Percentiles rank a stretch among this genome's conserved stretches.
phyloP scores from a whole-genome alignment of 92 coral and sea anemone genomes.

The Nematostella vectensis region DNA sequence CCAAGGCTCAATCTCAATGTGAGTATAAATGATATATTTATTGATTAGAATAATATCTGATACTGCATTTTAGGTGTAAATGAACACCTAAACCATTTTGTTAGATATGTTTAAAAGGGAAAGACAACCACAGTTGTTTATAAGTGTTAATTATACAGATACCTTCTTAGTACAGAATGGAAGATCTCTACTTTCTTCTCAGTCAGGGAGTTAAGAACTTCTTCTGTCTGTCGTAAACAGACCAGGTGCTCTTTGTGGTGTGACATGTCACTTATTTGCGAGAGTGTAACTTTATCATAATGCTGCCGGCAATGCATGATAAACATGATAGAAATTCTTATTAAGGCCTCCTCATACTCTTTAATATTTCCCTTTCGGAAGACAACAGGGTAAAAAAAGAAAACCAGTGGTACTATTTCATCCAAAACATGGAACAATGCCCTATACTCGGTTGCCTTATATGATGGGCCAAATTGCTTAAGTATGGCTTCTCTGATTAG shows the following conservation, averaged over 20 bases:
- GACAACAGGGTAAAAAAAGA: conserved; percentile 33
- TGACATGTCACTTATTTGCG: conserved; percentile 28
- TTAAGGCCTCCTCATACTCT: conserved; percentile 8
- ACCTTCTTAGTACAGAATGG: conserved; percentile 42
- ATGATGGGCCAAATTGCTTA: conserved; percentile 11
- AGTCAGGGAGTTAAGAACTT: conserved; percentile 19
- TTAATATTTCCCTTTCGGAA: conserved; percentile 15
- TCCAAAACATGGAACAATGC: conserved; percentile 13
- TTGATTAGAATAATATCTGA: too few relatives aligned
- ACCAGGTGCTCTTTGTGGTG: conserved; percentile 11
- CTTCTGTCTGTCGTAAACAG: too few relatives aligned
- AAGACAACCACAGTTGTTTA: too few relatives aligned
- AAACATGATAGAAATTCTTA: conserved; percentile 23
- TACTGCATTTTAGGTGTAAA: too few relatives aligned
- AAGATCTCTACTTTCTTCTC: conserved; percentile 42
- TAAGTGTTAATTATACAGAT: too few relatives aligned
- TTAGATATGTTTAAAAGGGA: too few relatives aligned
- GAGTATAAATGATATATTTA: too few relatives aligned
- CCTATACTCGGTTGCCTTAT: conserved; percentile 20
- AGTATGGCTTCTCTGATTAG: conserved; percentile 4
- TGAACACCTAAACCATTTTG: too few relatives aligned
- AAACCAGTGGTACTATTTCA: conserved; percentile 40
- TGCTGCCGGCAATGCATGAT: conserved; percentile 20
- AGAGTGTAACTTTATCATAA: conserved; percentile 42
- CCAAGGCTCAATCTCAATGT: too few relatives aligned